phyloP scores from a whole-genome alignment of 2,797 vertebrate species.

The Sitta carolinensis region DNA sequence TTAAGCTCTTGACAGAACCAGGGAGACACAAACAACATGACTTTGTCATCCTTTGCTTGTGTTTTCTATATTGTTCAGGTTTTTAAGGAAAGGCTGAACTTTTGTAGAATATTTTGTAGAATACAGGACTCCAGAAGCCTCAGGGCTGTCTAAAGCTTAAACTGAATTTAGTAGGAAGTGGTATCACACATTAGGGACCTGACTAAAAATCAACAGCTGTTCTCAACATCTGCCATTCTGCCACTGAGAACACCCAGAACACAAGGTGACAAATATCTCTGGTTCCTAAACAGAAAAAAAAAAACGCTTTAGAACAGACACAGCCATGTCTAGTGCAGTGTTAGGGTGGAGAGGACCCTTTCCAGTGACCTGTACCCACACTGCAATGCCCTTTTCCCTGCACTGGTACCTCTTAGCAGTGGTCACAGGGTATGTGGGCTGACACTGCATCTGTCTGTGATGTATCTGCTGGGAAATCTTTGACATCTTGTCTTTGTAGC shows the following conservation, averaged over 20 bases:
- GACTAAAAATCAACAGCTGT: background rate
- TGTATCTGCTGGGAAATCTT: background rate
- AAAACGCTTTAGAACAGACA: background rate
- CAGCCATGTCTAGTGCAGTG: background rate
- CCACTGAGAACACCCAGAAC: background rate
- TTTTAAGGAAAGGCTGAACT: background rate
- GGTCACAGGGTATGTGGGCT: background rate
- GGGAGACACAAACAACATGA: background rate
- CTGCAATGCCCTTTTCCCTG: background rate
- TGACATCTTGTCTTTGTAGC: background rate
- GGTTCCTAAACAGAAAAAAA: background rate
- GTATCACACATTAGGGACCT: background rate
- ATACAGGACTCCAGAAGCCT: background rate
- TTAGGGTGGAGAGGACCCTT: rapidly evolving
- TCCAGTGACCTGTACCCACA: background rate
- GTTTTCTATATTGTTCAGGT: rapidly evolving
- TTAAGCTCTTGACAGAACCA: background rate
- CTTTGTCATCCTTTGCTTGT: rapidly evolving
- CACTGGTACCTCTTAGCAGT: background rate
- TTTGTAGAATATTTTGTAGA: background rate
- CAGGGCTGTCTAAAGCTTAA: background rate
- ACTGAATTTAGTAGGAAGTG: background rate
- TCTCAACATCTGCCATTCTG: background rate
- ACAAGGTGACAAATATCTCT: background rate
- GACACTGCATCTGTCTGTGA: background rate